Conservation (phyloP, 2,113 vertebrate species). For the Pteropus alecto region DNA sequence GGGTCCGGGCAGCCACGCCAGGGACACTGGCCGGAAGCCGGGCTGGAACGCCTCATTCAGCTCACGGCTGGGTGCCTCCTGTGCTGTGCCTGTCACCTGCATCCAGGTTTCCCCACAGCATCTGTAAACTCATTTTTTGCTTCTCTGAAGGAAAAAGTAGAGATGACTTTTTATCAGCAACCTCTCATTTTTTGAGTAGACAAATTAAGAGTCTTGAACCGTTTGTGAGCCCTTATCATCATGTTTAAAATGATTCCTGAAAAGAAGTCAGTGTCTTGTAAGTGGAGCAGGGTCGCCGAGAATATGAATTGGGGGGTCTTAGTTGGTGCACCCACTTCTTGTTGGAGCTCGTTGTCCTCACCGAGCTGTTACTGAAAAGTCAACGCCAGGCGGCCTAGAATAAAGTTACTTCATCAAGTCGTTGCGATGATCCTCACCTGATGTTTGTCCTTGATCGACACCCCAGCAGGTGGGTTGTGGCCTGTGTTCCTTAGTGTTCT, state of each 20-base stretch:
- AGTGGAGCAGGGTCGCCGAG: neutral
- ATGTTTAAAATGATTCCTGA: neutral
- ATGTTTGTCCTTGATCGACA: accelerated
- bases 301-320: accelerated
- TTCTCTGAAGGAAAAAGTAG: neutral
- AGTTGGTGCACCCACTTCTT: accelerated
- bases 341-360: accelerated
- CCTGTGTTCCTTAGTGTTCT: accelerated
- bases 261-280: neutral
- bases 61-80: accelerated
- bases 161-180: too few species aligned
- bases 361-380: accelerated
- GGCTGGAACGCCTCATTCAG: accelerated
- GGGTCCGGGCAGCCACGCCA: neutral
- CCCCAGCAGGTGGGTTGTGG: neutral
- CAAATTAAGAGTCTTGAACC: neutral
- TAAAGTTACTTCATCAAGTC: accelerated
- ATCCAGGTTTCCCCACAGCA: neutral
- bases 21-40: neutral
- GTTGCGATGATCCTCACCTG: accelerated
- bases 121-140: accelerated
- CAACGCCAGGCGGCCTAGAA: accelerated
- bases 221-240: neutral
- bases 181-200: neutral
- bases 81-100: neutral